Evolutionary conservation across 2,797 vertebrate species (phyloP).

Genomic region (Allobates femoralis): DNA sequence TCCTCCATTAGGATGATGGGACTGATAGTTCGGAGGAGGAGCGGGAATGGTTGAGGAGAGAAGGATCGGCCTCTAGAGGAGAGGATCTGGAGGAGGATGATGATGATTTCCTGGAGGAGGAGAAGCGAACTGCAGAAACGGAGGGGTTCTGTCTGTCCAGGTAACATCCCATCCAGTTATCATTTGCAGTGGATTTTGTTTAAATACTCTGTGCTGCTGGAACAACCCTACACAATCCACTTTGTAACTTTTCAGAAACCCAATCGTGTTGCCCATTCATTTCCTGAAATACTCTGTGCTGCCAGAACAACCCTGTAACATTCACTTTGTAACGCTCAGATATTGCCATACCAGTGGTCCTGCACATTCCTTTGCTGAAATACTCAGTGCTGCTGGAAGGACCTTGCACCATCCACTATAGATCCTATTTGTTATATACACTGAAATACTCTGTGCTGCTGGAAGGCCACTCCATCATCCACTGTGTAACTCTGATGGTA

Average conservation of each 20-base stretch:
- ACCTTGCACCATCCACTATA: neutral
- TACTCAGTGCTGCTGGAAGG: neutral
- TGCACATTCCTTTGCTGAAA: neutral
- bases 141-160: neutral
- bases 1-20: neutral
- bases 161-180: constrained; percentile 12
- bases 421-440: too few species aligned
- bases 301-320: neutral
- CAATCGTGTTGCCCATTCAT: too few species aligned
- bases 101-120: neutral
- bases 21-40: neutral
- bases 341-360: too few species aligned
- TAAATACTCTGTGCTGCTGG: neutral
- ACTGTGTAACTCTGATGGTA: too few species aligned
- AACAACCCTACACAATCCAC: too few species aligned
- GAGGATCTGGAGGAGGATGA: neutral
- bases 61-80: neutral
- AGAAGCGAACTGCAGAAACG: neutral
- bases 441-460: too few species aligned
- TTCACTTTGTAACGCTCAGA: neutral
- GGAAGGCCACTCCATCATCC: too few species aligned
- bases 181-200: neutral
- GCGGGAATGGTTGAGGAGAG: neutral
- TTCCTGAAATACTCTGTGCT: neutral
- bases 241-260: too few species aligned